phyloP scores from a whole-genome alignment of 2,888 invertebrate species.

The Margaritifera margaritifera region DNA sequence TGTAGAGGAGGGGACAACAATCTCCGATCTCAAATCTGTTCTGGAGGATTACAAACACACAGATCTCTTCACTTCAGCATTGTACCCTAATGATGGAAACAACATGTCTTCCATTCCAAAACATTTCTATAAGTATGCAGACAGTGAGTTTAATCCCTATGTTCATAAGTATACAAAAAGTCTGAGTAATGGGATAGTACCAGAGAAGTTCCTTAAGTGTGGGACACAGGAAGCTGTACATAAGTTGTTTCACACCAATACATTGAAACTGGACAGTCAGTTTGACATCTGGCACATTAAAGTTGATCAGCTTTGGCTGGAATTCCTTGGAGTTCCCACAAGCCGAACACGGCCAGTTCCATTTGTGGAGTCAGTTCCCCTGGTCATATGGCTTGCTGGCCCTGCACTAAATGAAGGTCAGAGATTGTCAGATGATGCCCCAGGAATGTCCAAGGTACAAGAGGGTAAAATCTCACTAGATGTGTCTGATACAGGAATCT shows the following conservation, averaged over 20 bases:
- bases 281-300: conserved; percentile 89
- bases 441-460: neutral
- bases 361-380: conserved; percentile 81
- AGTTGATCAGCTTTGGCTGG: conserved; percentile 93
- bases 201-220: conserved; percentile 20
- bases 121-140: conserved; percentile 52
- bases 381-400: conserved; percentile 86
- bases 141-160: conserved; percentile 55
- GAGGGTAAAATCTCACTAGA: conserved; percentile 6
- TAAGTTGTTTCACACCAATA: conserved; percentile 48
- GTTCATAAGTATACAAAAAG: conserved; percentile 52
- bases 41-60: conserved; percentile 85
- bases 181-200: conserved; percentile 27
- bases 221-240: conserved; percentile 31
- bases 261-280: conserved; percentile 73
- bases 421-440: neutral
- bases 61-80: conserved; percentile 77
- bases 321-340: conserved; percentile 89
- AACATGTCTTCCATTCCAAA: conserved; percentile 50
- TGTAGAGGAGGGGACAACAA: conserved; percentile 75
- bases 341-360: conserved; percentile 71
- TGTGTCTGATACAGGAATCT: neutral
- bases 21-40: conserved; percentile 86
- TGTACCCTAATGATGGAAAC: conserved; percentile 56
- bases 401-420: neutral